Evolutionary conservation across 2,888 invertebrate genomes (phyloP).

Genomic region (Synanthedon formicaeformis): DNA sequence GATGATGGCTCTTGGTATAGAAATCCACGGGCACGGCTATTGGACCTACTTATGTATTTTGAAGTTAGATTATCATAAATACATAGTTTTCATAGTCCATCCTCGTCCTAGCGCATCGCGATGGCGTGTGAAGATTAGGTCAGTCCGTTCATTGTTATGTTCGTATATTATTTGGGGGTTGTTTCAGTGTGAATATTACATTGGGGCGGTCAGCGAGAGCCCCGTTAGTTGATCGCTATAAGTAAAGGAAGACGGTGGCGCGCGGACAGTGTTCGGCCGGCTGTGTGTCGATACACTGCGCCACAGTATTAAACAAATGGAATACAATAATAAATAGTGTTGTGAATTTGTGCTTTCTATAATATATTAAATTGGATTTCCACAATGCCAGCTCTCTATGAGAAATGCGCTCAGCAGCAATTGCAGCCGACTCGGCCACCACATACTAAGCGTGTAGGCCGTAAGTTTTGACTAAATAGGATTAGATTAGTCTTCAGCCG

Average conservation of each 20-base stretch:
- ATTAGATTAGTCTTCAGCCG: too few relatives aligned
- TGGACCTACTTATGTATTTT: too few relatives aligned
- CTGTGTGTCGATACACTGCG: constrained; percentile 54
- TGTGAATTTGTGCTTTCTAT: constrained; percentile 30
- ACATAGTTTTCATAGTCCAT: too few relatives aligned
- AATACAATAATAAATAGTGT: constrained; percentile 25
- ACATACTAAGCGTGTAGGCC: constrained; percentile 35
- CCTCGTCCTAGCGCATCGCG: constrained; percentile 14
- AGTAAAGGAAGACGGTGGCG: constrained; percentile 38
- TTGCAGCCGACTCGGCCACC: constrained; percentile 31
- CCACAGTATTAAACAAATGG: constrained; percentile 35
- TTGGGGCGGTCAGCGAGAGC: constrained; percentile 41
- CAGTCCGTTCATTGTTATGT: constrained; percentile 3
- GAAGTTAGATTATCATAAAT: too few relatives aligned
- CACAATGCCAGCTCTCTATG: constrained; percentile 51
- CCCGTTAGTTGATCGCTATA: constrained; percentile 43
- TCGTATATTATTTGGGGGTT: constrained; percentile 39
- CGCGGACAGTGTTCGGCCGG: constrained; percentile 61
- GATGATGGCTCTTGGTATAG: too few relatives aligned
- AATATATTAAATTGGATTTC: constrained; percentile 8
- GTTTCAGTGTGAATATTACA: constrained; percentile 35
- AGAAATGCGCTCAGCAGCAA: constrained; percentile 45
- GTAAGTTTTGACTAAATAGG: constrained; percentile 35
- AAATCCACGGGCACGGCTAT: too few relatives aligned
- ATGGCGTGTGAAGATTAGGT: constrained; percentile 22